These are phyloP conservation scores for Axea sp. DNA, from an alignment of 2,888 invertebrate species.

Conservation along the genomic window DNA sequence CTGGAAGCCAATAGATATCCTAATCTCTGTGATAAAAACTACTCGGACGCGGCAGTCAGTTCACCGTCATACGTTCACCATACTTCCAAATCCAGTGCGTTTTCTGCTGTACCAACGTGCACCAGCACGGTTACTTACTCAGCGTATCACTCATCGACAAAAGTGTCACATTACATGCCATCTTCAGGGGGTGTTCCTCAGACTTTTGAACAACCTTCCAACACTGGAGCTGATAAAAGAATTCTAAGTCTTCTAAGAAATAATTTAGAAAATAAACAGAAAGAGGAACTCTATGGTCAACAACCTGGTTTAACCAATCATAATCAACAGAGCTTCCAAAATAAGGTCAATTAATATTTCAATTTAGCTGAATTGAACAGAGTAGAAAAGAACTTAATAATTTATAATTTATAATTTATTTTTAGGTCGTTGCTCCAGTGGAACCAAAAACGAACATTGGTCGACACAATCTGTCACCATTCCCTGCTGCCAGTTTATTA, in stretches of 20 bases:
- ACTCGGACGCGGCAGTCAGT: slow-evolving; percentile 66
- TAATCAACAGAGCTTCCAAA: slow-evolving; percentile 75
- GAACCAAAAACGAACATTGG: slow-evolving; percentile 80
- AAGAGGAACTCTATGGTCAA: slow-evolving; percentile 75
- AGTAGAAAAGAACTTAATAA: no score
- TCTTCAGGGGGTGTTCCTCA: slow-evolving; percentile 41
- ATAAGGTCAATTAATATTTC: slow-evolving; percentile 67
- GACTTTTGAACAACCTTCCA: slow-evolving; percentile 67
- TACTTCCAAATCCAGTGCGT: slow-evolving; percentile 63
- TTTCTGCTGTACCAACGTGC: slow-evolving; percentile 61
- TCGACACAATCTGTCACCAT: slow-evolving; percentile 81
- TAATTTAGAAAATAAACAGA: slow-evolving; percentile 84
- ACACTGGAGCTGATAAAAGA: slow-evolving; percentile 84
- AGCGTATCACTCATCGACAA: slow-evolving; percentile 66
- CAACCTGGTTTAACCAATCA: slow-evolving; percentile 74
- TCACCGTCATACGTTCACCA: slow-evolving; percentile 65
- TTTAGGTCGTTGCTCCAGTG: slow-evolving; percentile 74
- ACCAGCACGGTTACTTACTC: slow-evolving; percentile 63
- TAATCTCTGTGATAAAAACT: slow-evolving; percentile 75
- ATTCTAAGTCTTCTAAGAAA: slow-evolving; percentile 86
- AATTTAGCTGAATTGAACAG: background rate
- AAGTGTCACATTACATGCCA: slow-evolving; percentile 64
- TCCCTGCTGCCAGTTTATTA: slow-evolving; percentile 81
- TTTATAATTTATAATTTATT: no score
- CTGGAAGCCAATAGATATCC: slow-evolving; percentile 68